These are phyloP conservation scores for Streptopelia turtur DNA, from an alignment of 2,797 vertebrate genomes.

Conservation along the genomic window DNA sequence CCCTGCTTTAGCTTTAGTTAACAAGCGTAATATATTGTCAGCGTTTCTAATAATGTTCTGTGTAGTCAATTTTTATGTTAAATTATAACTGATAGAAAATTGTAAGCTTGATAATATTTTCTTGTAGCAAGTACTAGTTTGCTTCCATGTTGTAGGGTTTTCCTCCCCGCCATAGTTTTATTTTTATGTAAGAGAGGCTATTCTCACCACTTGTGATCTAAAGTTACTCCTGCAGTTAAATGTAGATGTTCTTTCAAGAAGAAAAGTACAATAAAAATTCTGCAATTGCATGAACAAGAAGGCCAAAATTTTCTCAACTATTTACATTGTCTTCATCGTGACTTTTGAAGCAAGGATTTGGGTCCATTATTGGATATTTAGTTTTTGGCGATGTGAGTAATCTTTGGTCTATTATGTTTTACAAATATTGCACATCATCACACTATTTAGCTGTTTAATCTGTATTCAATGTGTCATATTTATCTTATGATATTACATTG, in stretches of 20 bases:
- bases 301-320: background rate
- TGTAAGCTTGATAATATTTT: background rate
- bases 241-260: background rate
- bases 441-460: background rate
- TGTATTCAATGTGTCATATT: background rate
- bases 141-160: background rate
- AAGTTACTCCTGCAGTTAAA: background rate
- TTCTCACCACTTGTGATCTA: background rate
- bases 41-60: background rate
- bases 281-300: background rate
- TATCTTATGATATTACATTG: background rate
- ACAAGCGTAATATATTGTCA: background rate
- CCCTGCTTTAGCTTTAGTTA: background rate
- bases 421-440: background rate
- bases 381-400: background rate
- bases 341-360: background rate
- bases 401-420: background rate
- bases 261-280: background rate
- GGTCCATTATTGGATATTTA: background rate
- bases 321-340: background rate
- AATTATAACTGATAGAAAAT: background rate
- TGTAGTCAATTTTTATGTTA: background rate
- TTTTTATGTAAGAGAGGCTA: background rate
- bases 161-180: background rate
- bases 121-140: background rate